Evolutionary conservation across 2,113 vertebrate genomes (phyloP).

Genomic region (pig (Sus scrofa)): T2T-Sscrofa CM000812.6:36586001-36586500

Average conservation of each 20-base stretch:
- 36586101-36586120: background rate
- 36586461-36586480: no score
- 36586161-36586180: background rate
- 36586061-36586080: background rate
- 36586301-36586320: background rate
- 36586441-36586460: no score
- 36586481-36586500: no score
- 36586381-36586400: constrained; percentile 33
- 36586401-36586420: constrained; percentile 10
- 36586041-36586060: background rate
- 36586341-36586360: background rate
- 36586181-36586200: background rate
- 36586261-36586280: background rate
- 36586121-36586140: background rate
- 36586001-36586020: background rate
- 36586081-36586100: background rate
- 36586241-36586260: background rate
- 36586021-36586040: background rate
- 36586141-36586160: background rate
- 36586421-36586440: background rate
- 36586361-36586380: background rate
- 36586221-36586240: background rate
- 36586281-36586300: background rate
- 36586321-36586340: constrained; percentile 14
- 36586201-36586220: background rate